Evolutionary conservation across 2,113 vertebrate genomes (phyloP).

Genomic region (Raja brachyura): DNA sequence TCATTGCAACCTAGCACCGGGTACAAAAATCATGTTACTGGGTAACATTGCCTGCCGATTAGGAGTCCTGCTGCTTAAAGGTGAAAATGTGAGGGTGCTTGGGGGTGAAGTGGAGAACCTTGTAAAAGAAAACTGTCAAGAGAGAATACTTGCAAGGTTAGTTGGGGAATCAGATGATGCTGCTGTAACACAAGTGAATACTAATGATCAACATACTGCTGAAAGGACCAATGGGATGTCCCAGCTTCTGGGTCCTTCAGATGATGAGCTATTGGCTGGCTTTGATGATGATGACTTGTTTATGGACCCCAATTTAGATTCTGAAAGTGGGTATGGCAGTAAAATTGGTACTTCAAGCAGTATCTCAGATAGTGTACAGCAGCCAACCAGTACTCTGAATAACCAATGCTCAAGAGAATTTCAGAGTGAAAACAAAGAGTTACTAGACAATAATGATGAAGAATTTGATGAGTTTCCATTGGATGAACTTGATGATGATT

Average conservation of each 20-base stretch:
- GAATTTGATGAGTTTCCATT: constrained; percentile 71
- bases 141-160: constrained; percentile 68
- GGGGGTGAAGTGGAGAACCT: constrained; percentile 87
- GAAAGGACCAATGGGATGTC: constrained; percentile 2
- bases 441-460: constrained; percentile 52
- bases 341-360: constrained; percentile 48
- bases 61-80: constrained; percentile 78
- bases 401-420: constrained; percentile 35
- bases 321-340: constrained; percentile 66
- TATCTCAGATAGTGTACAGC: not conserved
- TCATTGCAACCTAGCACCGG: constrained; percentile 58
- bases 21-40: constrained; percentile 81
- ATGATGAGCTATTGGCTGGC: constrained; percentile 78
- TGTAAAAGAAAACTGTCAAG: constrained; percentile 61
- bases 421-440: constrained; percentile 19
- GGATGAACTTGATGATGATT: constrained; percentile 65
- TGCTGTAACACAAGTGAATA: constrained; percentile 44
- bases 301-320: constrained; percentile 44
- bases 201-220: constrained; percentile 16
- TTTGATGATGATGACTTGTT: constrained; percentile 59
- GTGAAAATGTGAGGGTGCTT: constrained; percentile 78
- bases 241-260: constrained; percentile 56
- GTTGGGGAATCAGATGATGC: constrained; percentile 66
- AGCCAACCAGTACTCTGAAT: not conserved
- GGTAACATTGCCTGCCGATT: constrained; percentile 74